A percentile compares a stretch with the other conserved stretches of the same genome.
Evolutionary conservation across 2,797 vertebrate genomes (phyloP).

Genomic region (Prionace glauca): DNA sequence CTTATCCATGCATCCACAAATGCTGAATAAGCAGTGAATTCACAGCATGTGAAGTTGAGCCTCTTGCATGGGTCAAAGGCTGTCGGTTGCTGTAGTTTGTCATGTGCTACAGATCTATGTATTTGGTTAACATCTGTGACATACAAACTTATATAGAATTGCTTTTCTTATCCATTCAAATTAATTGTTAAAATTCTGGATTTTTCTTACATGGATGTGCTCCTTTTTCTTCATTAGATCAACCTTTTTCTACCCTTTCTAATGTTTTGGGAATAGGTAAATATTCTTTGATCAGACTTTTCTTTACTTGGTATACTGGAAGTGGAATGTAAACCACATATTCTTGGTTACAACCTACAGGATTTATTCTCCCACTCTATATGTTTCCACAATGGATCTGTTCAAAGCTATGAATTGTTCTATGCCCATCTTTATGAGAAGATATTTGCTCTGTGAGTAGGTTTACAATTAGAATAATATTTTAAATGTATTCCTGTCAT

Average conservation of each 20-base stretch:
- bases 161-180: constrained; percentile 3
- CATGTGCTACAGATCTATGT: constrained; percentile 15
- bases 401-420: neutral
- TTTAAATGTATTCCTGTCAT: neutral
- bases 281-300: neutral
- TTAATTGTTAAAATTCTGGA: constrained; percentile 21
- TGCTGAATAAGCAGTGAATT: neutral
- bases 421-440: neutral
- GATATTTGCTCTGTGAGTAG: neutral
- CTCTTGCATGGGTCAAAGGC: constrained; percentile 14
- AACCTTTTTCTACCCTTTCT: neutral
- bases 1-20: neutral
- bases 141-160: neutral
- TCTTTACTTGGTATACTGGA: neutral
- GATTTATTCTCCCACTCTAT: neutral
- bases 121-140: constrained; percentile 22
- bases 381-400: neutral
- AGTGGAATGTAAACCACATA: neutral
- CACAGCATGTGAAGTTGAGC: neutral
- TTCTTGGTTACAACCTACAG: neutral
- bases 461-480: neutral
- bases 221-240: constrained; percentile 6
- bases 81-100: neutral
- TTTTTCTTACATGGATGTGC: neutral
- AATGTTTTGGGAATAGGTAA: neutral